Evolutionary conservation across 2,113 vertebrate genomes (phyloP).

Genomic region (Clarias batrachus): DNA sequence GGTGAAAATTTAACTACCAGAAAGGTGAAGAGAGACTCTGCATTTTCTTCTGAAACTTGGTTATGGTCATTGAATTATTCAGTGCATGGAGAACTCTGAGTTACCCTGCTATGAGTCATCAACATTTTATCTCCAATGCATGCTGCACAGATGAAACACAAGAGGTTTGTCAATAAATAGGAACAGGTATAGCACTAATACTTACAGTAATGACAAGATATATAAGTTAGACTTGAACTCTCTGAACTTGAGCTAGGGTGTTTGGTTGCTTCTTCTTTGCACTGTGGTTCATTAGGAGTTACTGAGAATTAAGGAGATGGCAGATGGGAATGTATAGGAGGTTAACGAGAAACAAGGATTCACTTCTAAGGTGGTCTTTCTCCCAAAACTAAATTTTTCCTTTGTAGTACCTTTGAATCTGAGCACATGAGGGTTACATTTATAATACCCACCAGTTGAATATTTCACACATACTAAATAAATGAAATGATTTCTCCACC

Average conservation of each 20-base stretch:
- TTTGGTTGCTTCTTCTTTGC: background rate
- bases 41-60: conserved; percentile 23
- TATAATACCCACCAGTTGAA: background rate
- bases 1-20: background rate
- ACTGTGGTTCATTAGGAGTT: background rate
- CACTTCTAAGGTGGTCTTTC: background rate
- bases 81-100: conserved; percentile 16
- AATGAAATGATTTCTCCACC: background rate
- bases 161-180: background rate
- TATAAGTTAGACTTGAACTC: background rate
- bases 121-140: conserved; percentile 18
- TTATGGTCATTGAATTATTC: conserved; percentile 41
- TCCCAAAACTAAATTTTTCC: background rate
- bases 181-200: background rate
- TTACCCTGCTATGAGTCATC: conserved; percentile 37
- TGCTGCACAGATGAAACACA: background rate
- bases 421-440: background rate
- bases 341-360: no score
- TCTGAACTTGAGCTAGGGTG: background rate
- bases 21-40: background rate
- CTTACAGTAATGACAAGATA: conserved; percentile 4
- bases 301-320: background rate
- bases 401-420: background rate
- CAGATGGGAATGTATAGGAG: background rate
- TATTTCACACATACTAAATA: background rate